phyloP scores from a whole-genome alignment of 2,113 vertebrate species.

The Chaetura pelagica region DNA sequence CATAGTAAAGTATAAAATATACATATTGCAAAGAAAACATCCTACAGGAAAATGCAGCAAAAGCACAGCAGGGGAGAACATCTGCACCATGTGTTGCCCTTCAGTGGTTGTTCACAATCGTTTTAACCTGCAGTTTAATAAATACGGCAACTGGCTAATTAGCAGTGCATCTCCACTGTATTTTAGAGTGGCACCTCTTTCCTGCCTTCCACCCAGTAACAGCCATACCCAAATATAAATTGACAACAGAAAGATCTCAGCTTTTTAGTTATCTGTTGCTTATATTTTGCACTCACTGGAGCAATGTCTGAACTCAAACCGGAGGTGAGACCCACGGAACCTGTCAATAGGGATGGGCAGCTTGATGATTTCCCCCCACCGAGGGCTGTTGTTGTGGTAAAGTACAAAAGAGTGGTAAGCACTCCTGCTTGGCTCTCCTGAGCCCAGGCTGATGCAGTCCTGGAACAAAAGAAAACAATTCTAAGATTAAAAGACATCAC shows the following conservation, averaged over 20 bases:
- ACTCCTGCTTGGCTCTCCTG: slow-evolving; percentile 87
- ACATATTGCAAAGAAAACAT: background rate
- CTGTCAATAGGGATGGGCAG: slow-evolving; percentile 93
- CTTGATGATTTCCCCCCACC: slow-evolving; percentile 95
- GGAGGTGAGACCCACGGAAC: slow-evolving; percentile 94
- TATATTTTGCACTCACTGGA: slow-evolving; percentile 85
- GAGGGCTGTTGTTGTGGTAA: slow-evolving; percentile 95
- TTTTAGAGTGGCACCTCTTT: background rate
- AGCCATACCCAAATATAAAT: background rate
- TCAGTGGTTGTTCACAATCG: background rate
- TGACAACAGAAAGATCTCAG: background rate
- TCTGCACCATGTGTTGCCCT: background rate
- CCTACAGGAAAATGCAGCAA: background rate
- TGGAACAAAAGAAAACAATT: slow-evolving; percentile 47
- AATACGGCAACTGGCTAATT: background rate
- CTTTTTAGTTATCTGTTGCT: background rate
- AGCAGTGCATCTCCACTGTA: background rate
- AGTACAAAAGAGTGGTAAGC: slow-evolving; percentile 95
- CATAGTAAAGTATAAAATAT: background rate
- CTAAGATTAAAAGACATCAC: background rate
- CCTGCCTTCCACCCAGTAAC: background rate
- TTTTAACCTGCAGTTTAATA: background rate
- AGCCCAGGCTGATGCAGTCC: slow-evolving; percentile 96
- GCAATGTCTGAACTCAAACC: slow-evolving; percentile 96
- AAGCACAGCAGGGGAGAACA: background rate